Percentiles rank a stretch among this genome's conserved stretches.
phyloP scores from a whole-genome alignment of 1,140 invertebrate genomes.

The Drosophila oshimai region DNA sequence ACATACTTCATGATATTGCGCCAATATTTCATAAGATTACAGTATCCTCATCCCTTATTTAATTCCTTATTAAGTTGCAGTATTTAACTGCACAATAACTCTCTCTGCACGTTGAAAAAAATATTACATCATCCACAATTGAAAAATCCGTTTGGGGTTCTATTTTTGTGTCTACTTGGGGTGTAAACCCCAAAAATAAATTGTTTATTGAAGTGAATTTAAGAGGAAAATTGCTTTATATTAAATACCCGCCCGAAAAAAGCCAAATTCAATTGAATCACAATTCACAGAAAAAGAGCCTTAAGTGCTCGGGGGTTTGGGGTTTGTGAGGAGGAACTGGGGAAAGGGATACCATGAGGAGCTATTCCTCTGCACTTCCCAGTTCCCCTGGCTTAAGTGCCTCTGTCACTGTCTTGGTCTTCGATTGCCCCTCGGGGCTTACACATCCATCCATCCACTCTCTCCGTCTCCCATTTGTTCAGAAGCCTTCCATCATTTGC shows the following conservation, averaged over 20 bases:
- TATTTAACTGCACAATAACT: no score
- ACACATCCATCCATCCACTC: not conserved
- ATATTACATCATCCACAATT: conserved; percentile 11
- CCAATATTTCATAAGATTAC: no score
- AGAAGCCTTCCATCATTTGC: conserved; percentile 14
- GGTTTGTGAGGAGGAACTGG: not conserved
- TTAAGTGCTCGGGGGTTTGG: conserved; percentile 12
- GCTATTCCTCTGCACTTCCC: not conserved
- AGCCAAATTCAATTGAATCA: conserved; percentile 29
- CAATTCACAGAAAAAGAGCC: conserved; percentile 16
- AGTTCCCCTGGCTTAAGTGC: conserved; percentile 32
- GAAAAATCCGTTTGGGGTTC: conserved; percentile 15
- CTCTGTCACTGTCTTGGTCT: conserved; percentile 43
- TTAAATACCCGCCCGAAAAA: conserved; percentile 54
- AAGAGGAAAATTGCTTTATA: conserved; percentile 78
- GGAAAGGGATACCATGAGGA: not conserved
- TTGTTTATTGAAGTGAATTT: conserved; percentile 79
- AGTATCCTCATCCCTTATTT: not conserved
- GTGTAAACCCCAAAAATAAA: conserved; percentile 35
- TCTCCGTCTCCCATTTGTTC: not conserved
- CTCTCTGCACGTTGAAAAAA: no score
- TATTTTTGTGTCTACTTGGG: conserved; percentile 27
- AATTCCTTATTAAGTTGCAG: not conserved
- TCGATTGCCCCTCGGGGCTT: conserved; percentile 35
- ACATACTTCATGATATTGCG: conserved; percentile 31